Evolutionary conservation across 2,797 vertebrate genomes (phyloP), one percentile per base, ranked within the genome.

Genomic region (Bryconaethiops microstoma): DNA sequence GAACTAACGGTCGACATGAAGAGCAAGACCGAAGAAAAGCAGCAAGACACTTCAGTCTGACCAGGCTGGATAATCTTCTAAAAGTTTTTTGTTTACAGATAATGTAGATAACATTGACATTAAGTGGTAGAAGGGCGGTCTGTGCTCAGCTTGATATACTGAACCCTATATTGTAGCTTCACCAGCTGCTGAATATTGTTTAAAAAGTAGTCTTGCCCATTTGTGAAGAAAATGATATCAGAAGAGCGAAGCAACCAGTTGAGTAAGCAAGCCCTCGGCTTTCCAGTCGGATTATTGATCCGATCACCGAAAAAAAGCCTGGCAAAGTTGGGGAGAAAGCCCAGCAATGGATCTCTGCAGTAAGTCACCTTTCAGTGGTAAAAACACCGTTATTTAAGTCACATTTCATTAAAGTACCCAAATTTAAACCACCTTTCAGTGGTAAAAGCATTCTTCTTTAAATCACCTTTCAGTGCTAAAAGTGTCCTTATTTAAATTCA

Each of bases 281-380:
- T 95, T 50, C 93, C 93, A 0, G 92, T 93, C 83, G 94, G 91
- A 50, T 86, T 94, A 21, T 80, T 95, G 25, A 92, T 95, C 88
- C 91, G 92, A 57, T 95, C 94, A 0, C 94, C 94, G 0, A 95
- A 94, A 87, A 92, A 85, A 81, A 83, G 91, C 17, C 92, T 95
- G 62, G 93, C 89, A 21, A 92, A 90, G 40, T 89, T 95, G 80
- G 92, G 93, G 8, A 92, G 94, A 88, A 95, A 95, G 79, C 85
- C 90, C 74, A 95, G 94, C 90, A 94, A 92, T 89, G 94, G 94
- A 59, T 95, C 94, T n/a, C 12, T 94, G 25, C 92, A 93, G 94
- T 95, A 81, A 95, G 94, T 92, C 13, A 52, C 48, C 0, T 16
- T 52, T 52, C 48, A 4, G 13, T 52, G 48, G 48, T 52, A 45